Evolutionary conservation across 1,140 invertebrate species (phyloP), one percentile per base, ranked within the genome.

Genomic region (Drosophila burlai): DNA sequence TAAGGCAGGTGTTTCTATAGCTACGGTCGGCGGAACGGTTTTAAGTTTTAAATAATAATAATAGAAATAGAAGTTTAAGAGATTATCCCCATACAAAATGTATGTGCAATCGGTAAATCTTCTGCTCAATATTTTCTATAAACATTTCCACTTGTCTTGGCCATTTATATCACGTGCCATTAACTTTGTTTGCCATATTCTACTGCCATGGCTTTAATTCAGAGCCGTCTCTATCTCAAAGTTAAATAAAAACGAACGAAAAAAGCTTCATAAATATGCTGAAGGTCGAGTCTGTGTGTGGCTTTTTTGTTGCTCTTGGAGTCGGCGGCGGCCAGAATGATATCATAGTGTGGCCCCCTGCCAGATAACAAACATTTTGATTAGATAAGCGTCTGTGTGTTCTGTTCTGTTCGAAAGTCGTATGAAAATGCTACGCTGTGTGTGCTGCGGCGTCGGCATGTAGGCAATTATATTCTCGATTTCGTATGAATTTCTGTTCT

Each of bases 321-420:
- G 40, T 60, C 55, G 36, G 26, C 46, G 36, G 34, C 46, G 36
- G 36, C 57, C 58, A 67, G 59, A 81, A 89, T 89, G 84, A 89
- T 90, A 89, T 89, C 84, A 89, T 89, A 84, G 63, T 86, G 59
- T 66, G 67, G 59, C 36, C 60, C 64, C 64, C 45, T 40, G 47
- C 38, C 58, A 90, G 84, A 89, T 89, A 89, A 79, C 77, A 84
- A 84, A 85, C 72, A 84, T 73, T 78, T 67, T 58, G 63, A 84
- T 84, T 81, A 84, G 81, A 84, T 84, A 84, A 81, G 82, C 45
- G 71, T 68, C 40, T 68, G 64, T 68, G 67, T 57, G 36, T n/a
- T 57, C 29, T 57, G 36, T n/a, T 57, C 29, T 57, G 36, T 21
- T 52, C 63, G 49, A 55, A 36, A 54, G 24, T 46, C 63, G 34